Percentiles rank a stretch among this genome's conserved stretches.
phyloP scores from a whole-genome alignment of 2,797 vertebrate species.

The Sebastes miniatus region DNA sequence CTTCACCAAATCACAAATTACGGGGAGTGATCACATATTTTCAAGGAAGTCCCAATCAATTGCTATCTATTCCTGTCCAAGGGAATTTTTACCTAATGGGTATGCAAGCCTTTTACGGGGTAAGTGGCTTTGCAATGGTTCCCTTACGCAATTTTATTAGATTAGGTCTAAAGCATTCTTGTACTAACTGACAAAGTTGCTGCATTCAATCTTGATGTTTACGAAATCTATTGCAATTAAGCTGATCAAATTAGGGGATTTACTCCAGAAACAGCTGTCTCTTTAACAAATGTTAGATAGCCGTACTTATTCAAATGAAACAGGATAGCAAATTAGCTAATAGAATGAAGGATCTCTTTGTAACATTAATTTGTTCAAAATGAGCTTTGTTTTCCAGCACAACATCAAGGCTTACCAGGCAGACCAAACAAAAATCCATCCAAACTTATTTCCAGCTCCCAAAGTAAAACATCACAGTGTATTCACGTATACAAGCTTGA shows the following conservation, averaged over 20 bases:
- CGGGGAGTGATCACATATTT: conserved; percentile 79
- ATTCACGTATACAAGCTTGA: background rate
- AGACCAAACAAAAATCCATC: conserved; percentile 28
- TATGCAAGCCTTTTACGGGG: conserved; percentile 78
- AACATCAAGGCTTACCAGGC: conserved; percentile 9
- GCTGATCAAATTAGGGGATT: conserved; percentile 84
- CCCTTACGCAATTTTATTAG: conserved; percentile 81
- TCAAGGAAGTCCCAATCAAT: conserved; percentile 85
- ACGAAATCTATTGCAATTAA: conserved; percentile 86
- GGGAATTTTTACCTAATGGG: conserved; percentile 82
- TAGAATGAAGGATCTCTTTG: conserved; percentile 78
- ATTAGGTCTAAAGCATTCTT: conserved; percentile 84
- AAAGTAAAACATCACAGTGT: conserved; percentile 12
- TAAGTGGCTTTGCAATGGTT: conserved; percentile 82
- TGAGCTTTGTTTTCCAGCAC: conserved; percentile 69
- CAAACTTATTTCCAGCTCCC: conserved; percentile 19
- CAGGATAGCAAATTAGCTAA: conserved; percentile 81
- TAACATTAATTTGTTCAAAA: conserved; percentile 78
- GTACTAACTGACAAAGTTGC: conserved; percentile 84
- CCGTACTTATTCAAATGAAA: conserved; percentile 82
- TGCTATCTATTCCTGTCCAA: conserved; percentile 80
- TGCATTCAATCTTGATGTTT: conserved; percentile 87
- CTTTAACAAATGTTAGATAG: conserved; percentile 81
- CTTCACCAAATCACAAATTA: conserved; percentile 81
- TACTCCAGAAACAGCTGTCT: conserved; percentile 80